Conservation (phyloP, 2,113 vertebrate genomes). For the Tenrec ecaudatus region DNA sequence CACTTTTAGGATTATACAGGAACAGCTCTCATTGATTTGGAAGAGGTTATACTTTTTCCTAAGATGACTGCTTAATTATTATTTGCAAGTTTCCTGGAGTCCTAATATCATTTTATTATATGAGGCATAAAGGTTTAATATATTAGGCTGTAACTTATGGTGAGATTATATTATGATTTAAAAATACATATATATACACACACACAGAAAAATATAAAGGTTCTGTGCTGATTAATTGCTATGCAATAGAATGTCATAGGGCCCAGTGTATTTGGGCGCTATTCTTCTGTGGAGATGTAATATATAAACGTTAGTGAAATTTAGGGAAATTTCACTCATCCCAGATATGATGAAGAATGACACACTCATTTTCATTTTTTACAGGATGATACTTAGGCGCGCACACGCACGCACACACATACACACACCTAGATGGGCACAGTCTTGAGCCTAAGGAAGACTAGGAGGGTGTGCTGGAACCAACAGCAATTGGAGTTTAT, state of each 20-base stretch:
- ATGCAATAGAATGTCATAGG: constrained; percentile 44
- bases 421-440: constrained; percentile 18
- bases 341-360: constrained; percentile 19
- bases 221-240: background rate
- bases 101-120: constrained; percentile 58
- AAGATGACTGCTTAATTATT: constrained; percentile 70
- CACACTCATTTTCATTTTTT: background rate
- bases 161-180: too few relatives aligned
- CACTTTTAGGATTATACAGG: constrained; percentile 19
- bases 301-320: constrained; percentile 63
- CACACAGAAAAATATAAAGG: too few relatives aligned
- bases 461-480: constrained; percentile 28
- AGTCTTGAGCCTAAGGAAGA: constrained; percentile 47
- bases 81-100: constrained; percentile 56
- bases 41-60: constrained; percentile 70
- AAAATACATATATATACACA: too few relatives aligned
- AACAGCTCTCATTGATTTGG: constrained; percentile 67
- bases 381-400: too few relatives aligned
- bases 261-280: background rate
- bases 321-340: constrained; percentile 49
- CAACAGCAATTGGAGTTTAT: constrained; percentile 11
- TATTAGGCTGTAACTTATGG: constrained; percentile 52
- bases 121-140: constrained; percentile 30
- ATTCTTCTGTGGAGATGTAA: background rate
- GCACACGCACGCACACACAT: background rate